Conservation (phyloP, 1,140 invertebrate genomes). For the Andricus grossulariae region DNA sequence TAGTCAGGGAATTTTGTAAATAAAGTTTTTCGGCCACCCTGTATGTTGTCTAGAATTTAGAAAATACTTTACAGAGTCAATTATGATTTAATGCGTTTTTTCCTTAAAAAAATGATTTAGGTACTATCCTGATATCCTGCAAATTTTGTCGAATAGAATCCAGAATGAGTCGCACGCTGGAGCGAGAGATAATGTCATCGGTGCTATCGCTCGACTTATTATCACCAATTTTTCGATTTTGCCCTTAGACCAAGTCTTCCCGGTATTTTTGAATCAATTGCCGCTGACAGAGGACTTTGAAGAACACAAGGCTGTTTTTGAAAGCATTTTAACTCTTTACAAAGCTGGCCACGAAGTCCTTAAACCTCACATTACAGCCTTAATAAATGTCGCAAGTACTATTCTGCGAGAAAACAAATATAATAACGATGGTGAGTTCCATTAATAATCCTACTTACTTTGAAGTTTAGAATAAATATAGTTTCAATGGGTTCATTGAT, state of each 20-base stretch:
- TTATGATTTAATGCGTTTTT: slow-evolving; percentile 15
- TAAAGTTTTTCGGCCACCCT: too few species aligned
- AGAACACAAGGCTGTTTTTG: slow-evolving; percentile 84
- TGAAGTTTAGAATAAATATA: background rate
- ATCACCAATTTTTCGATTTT: slow-evolving; percentile 79
- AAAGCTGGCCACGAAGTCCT: slow-evolving; percentile 77
- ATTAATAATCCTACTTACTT: background rate
- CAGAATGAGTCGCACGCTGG: slow-evolving; percentile 79
- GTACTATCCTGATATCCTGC: slow-evolving; percentile 80
- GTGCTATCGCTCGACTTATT: slow-evolving; percentile 85
- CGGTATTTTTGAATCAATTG: slow-evolving; percentile 83
- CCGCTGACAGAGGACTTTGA: slow-evolving; percentile 86
- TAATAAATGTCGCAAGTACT: slow-evolving; percentile 77
- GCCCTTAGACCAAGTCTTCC: slow-evolving; percentile 83
- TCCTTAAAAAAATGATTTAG: slow-evolving; percentile 66
- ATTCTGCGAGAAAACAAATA: slow-evolving; percentile 75
- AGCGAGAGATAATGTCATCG: slow-evolving; percentile 87
- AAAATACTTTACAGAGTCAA: too few species aligned
- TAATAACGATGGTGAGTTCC: slow-evolving; percentile 69
- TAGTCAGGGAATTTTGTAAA: too few species aligned
- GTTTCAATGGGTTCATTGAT: slow-evolving; percentile 12
- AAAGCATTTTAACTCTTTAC: slow-evolving; percentile 81
- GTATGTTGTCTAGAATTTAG: too few species aligned
- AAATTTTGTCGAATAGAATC: slow-evolving; percentile 80
- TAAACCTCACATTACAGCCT: slow-evolving; percentile 73